Conservation (phyloP, 92 coral and sea anemone species). For the Porites divaricata region DNA sequence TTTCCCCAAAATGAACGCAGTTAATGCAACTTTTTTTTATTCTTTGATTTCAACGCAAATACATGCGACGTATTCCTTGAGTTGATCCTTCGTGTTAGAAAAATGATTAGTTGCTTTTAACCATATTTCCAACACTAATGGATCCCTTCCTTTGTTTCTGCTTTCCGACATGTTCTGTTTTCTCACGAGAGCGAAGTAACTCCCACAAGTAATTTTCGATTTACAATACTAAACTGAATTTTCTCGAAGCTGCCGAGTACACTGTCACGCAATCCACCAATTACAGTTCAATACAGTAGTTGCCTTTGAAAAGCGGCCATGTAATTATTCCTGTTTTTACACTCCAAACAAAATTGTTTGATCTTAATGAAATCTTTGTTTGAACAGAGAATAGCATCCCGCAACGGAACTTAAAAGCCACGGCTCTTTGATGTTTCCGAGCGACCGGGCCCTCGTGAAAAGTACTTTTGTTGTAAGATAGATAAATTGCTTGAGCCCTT, state of each 20-base stretch:
- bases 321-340: slow-evolving; percentile 9
- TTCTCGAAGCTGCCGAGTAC: background rate
- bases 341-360: background rate
- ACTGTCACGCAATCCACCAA: slow-evolving; percentile 2
- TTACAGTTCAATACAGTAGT: too few species aligned
- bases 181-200: background rate
- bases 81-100: too few species aligned
- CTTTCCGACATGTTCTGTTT: background rate
- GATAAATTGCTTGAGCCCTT: background rate
- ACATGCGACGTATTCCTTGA: too few species aligned
- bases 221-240: background rate
- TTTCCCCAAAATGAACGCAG: too few species aligned
- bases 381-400: slow-evolving; percentile 23
- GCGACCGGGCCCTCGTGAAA: background rate
- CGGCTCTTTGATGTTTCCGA: background rate
- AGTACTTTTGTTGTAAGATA: background rate
- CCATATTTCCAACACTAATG: too few species aligned
- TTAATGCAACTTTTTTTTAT: too few species aligned
- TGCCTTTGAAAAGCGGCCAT: background rate
- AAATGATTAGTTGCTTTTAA: too few species aligned
- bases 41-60: too few species aligned
- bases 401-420: slow-evolving; percentile 24
- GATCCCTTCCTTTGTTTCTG: background rate
- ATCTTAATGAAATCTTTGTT: background rate
- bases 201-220: background rate